Evolutionary conservation across 2,797 vertebrate species (phyloP).

Genomic region (Mastacembelus armatus): DNA sequence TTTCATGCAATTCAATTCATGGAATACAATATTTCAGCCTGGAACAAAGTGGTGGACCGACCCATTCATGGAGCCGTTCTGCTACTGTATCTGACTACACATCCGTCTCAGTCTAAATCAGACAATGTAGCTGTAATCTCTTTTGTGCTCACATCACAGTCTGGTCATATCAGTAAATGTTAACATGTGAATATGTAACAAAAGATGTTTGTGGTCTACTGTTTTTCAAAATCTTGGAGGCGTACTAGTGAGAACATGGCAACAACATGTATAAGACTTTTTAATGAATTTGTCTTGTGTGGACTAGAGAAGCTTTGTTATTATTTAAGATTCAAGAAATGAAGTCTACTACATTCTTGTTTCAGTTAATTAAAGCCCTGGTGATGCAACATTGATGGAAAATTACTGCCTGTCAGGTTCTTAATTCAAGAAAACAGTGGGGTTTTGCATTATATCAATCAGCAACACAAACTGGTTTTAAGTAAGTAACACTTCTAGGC

Average conservation of each 20-base stretch:
- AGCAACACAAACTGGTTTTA: conserved; percentile 15
- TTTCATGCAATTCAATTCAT: neutral
- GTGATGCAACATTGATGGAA: conserved; percentile 45
- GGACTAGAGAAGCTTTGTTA: conserved; percentile 4
- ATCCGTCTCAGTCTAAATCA: neutral
- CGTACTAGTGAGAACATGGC: conserved; percentile 38
- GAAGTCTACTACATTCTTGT: conserved; percentile 36
- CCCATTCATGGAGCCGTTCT: too few relatives aligned
- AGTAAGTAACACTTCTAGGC: conserved; percentile 34
- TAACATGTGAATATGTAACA: conserved; percentile 31
- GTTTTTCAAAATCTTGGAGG: conserved; percentile 28
- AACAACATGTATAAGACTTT: conserved; percentile 18
- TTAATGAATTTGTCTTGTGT: neutral
- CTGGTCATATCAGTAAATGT: neutral
- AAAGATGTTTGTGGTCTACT: conserved; percentile 17
- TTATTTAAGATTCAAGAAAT: conserved; percentile 32
- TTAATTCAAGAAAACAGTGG: conserved; percentile 21
- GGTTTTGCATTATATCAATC: conserved; percentile 30
- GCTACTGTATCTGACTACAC: neutral
- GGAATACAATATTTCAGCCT: too few relatives aligned
- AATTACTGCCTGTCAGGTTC: conserved; percentile 42
- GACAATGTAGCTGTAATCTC: neutral
- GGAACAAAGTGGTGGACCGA: too few relatives aligned
- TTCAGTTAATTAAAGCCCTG: conserved; percentile 46
- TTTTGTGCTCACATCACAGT: too few relatives aligned